Percentiles rank a stretch among this genome's conserved stretches.
Evolutionary conservation across 1,140 invertebrate genomes (phyloP).

Genomic region (Cotesia chilonis): DNA sequence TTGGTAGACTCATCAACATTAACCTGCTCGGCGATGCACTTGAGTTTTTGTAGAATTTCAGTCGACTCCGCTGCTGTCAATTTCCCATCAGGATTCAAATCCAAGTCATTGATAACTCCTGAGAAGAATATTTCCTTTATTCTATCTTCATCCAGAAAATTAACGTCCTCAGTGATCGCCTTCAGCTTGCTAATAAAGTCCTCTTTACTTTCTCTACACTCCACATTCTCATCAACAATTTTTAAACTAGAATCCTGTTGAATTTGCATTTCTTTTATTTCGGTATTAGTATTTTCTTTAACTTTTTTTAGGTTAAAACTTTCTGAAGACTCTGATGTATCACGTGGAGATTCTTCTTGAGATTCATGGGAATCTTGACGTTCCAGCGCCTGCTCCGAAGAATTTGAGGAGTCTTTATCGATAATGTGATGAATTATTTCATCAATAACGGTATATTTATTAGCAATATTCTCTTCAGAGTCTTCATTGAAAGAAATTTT

Average conservation of each 20-base stretch:
- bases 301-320: conserved; percentile 40
- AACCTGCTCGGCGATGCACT: conserved; percentile 6
- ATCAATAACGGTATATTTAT: conserved; percentile 41
- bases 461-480: background rate
- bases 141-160: background rate
- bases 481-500: conserved; percentile 6
- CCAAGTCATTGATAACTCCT: conserved; percentile 16
- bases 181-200: conserved; percentile 25
- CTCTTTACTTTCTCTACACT: conserved; percentile 2
- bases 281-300: conserved; percentile 48
- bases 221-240: background rate
- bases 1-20: background rate
- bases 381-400: conserved; percentile 2
- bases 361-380: conserved; percentile 5
- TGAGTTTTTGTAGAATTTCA: conserved; percentile 23
- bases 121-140: conserved; percentile 14
- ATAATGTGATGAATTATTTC: conserved; percentile 57
- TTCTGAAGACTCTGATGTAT: conserved; percentile 27
- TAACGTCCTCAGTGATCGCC: conserved; percentile 14
- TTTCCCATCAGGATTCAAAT: background rate
- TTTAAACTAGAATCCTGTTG: conserved; percentile 11
- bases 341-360: too few species aligned
- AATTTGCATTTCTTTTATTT: conserved; percentile 41
- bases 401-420: conserved; percentile 32
- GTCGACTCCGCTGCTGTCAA: background rate